Conservation (phyloP, 2,113 vertebrate genomes). For the Nicator chloris region DNA sequence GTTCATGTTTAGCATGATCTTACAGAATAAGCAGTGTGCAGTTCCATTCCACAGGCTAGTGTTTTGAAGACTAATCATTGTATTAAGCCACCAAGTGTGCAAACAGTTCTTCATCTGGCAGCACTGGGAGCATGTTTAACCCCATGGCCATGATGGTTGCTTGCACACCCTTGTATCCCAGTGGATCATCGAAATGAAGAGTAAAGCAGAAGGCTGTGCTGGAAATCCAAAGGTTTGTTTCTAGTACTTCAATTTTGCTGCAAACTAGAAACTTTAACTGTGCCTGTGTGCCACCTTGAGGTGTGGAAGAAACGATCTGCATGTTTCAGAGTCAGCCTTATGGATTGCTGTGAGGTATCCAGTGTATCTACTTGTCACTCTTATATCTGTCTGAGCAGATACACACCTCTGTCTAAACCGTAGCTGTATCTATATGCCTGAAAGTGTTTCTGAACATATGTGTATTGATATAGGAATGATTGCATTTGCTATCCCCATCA, state of each 20-base stretch:
- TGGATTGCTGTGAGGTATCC: background rate
- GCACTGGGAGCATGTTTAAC: background rate
- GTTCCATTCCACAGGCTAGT: background rate
- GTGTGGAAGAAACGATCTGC: background rate
- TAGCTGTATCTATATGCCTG: fast-evolving
- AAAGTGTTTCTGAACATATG: fast-evolving
- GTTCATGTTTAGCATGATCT: background rate
- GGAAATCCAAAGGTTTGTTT: background rate
- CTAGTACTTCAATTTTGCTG: background rate
- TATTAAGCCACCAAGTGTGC: background rate
- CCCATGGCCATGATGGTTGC: fast-evolving
- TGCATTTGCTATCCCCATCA: fast-evolving
- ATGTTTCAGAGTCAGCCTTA: background rate
- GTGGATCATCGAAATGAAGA: background rate
- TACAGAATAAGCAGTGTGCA: fast-evolving
- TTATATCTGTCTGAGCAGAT: background rate
- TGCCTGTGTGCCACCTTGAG: background rate
- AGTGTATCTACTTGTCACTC: background rate
- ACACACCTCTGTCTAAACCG: fast-evolving
- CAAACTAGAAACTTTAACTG: background rate
- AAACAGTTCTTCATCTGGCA: background rate
- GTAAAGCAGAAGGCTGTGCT: background rate
- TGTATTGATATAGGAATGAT: background rate
- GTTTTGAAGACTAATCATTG: background rate
- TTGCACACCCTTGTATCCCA: background rate